Percentiles rank a stretch among this genome's conserved stretches.
Conservation (phyloP, 2,888 invertebrate genomes). For the Meandrusa payeni region DNA sequence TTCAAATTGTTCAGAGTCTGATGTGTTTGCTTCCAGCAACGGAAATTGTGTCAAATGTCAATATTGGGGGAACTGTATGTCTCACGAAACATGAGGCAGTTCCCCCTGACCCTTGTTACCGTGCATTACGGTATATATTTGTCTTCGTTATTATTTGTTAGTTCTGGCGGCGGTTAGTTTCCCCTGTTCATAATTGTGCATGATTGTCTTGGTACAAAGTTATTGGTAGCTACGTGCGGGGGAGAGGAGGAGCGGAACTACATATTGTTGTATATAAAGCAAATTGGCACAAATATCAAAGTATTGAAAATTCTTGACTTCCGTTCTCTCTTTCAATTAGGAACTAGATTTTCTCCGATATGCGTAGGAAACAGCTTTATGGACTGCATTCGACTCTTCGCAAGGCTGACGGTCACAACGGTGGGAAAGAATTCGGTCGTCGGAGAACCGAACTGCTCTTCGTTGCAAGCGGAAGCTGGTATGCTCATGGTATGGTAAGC, state of each 20-base stretch:
- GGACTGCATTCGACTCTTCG: too few species aligned
- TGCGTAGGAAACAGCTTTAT: too few species aligned
- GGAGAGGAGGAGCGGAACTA: slow-evolving; percentile 36
- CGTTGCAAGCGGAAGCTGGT: too few species aligned
- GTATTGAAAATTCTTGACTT: too few species aligned
- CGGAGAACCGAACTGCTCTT: too few species aligned
- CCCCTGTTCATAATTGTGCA: slow-evolving; percentile 44
- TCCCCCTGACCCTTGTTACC: background rate
- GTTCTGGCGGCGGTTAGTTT: slow-evolving; percentile 19
- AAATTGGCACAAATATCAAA: slow-evolving; percentile 1
- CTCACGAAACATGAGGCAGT: background rate
- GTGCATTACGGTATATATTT: slow-evolving; percentile 8
- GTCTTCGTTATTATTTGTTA: background rate
- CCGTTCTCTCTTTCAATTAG: too few species aligned
- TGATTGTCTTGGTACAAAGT: slow-evolving; percentile 47
- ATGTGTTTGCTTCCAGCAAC: slow-evolving; percentile 37
- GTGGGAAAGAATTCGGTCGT: too few species aligned
- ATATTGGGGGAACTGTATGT: slow-evolving; percentile 41
- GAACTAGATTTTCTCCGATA: too few species aligned
- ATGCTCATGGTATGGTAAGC: too few species aligned
- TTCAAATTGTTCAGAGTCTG: slow-evolving; percentile 59
- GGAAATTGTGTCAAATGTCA: slow-evolving; percentile 69
- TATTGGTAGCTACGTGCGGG: slow-evolving; percentile 31
- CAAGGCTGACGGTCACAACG: too few species aligned
- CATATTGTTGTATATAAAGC: slow-evolving; percentile 38